Evolutionary conservation across 2,113 vertebrate species (phyloP).

Genomic region (Rhagologus leucostigma): DNA sequence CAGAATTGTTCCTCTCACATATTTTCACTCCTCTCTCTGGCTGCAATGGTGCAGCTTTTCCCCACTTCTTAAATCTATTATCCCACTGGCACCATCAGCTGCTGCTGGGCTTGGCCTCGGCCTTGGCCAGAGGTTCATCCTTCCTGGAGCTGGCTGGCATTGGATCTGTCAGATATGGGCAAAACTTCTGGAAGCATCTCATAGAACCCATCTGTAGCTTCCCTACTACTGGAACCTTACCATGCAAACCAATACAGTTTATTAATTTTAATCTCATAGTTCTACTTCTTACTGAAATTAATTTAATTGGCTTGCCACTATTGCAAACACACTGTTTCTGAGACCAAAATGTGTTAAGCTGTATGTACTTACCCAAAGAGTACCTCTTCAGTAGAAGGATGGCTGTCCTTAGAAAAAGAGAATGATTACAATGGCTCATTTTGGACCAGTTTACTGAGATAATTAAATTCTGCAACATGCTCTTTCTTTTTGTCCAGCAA

Average conservation of each 20-base stretch:
- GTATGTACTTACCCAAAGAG: neutral
- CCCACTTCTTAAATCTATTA: neutral
- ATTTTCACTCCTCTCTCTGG: neutral
- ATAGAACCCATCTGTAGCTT: neutral
- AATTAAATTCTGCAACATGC: neutral
- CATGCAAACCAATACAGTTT: neutral
- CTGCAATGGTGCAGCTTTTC: neutral
- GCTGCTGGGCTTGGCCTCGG: neutral
- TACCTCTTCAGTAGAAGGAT: neutral
- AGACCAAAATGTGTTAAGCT: neutral
- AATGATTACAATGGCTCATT: neutral
- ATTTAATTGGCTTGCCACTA: neutral
- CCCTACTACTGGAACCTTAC: neutral
- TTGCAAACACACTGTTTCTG: neutral
- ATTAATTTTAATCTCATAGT: neutral
- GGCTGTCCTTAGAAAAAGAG: neutral
- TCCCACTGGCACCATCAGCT: neutral
- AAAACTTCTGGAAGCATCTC: neutral
- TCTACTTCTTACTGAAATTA: neutral
- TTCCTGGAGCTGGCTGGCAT: neutral
- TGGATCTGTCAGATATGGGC: neutral
- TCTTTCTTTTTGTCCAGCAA: conserved; percentile 2
- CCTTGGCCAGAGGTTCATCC: neutral
- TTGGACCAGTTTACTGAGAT: neutral
- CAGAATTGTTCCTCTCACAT: neutral